phyloP scores from a whole-genome alignment of 2,888 invertebrate species.

The Drosophila macrospina region DNA sequence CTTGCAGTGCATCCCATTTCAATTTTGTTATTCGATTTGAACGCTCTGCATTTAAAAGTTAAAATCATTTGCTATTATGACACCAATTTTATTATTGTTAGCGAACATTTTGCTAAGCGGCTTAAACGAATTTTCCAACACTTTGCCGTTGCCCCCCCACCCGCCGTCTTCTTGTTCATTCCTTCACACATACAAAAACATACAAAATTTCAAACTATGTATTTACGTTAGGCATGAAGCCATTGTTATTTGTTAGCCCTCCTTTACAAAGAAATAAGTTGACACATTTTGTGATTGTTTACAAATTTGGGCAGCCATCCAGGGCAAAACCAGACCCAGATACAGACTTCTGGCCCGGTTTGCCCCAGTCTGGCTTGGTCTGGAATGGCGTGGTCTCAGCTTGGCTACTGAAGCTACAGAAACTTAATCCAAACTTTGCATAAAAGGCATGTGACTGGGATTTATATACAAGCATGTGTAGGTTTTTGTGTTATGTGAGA shows the following conservation, averaged over 20 bases:
- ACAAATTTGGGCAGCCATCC: constrained; percentile 75
- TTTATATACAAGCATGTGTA: constrained; percentile 60
- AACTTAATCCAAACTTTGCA: constrained; percentile 80
- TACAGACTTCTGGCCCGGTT: too few species aligned
- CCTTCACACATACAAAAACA: constrained; percentile 42
- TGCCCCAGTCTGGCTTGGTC: constrained; percentile 14
- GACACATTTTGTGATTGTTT: constrained; percentile 79
- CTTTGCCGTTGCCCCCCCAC: constrained; percentile 25
- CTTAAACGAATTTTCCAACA: constrained; percentile 71
- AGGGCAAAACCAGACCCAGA: constrained; percentile 16
- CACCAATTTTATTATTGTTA: constrained; percentile 66
- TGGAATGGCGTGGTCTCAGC: constrained; percentile 25
- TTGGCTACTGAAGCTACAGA: constrained; percentile 36
- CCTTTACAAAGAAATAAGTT: constrained; percentile 67
- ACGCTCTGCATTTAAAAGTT: constrained; percentile 58
- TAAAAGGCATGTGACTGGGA: constrained; percentile 74
- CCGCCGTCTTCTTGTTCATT: background rate
- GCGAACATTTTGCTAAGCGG: constrained; percentile 72
- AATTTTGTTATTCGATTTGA: constrained; percentile 49
- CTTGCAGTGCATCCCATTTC: constrained; percentile 19
- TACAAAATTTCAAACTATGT: constrained; percentile 74
- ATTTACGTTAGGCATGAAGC: constrained; percentile 75
- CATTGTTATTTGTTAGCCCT: constrained; percentile 60
- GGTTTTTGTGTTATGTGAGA: constrained; percentile 49
- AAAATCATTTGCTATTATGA: constrained; percentile 60